Evolutionary conservation across 1,140 invertebrate genomes (phyloP), one percentile per base, ranked within the genome.

Genomic region (Sitobion miscanthi): DNA sequence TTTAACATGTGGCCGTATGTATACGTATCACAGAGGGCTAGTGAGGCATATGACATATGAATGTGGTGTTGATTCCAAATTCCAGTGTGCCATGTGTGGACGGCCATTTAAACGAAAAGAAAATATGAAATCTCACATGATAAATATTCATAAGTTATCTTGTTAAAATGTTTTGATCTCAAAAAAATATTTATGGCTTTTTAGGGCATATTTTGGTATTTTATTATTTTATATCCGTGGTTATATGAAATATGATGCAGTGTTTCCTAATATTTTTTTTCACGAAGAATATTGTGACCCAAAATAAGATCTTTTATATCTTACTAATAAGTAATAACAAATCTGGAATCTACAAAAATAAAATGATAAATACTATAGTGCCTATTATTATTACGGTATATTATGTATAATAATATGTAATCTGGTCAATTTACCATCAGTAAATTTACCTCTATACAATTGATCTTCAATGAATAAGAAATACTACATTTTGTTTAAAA

Each of bases 41-140:
- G 62, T 92, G 17, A 93, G 94, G 38, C 94, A 95, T 93, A 87
- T 93, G 25, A 87, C 91, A 52, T 94, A 94, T 86, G 95, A 95
- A 93, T 95, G 95, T 94, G 95, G 95, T 57, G 94, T 94, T 52
- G 94, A 94, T 38, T 95, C 95, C 17, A 94, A 95, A 94, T 95
- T 95, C 94, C 94, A 94, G 2, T 95, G 95, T 94, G 94, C 94
- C 9, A 94, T 94, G 85, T 95, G 95, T 94, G 69, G 77, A 23
- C 95, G 95, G 90, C 95, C 95, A 57, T 95, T 95, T 87, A 96
- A 96, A 94, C 95, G 95, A 93, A 95, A 95, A 92, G 95, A 97
- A 94, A 95, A 95, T 0, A 94, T 96, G 8, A 95, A 95, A 90
- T 94, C 95, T 35, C 95, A 95, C 90, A 95, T 95, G 94, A 94